Base-by-base conservation (phyloP, 1,140 invertebrate genomes). In the Drosophila trapezifrons region DNA sequence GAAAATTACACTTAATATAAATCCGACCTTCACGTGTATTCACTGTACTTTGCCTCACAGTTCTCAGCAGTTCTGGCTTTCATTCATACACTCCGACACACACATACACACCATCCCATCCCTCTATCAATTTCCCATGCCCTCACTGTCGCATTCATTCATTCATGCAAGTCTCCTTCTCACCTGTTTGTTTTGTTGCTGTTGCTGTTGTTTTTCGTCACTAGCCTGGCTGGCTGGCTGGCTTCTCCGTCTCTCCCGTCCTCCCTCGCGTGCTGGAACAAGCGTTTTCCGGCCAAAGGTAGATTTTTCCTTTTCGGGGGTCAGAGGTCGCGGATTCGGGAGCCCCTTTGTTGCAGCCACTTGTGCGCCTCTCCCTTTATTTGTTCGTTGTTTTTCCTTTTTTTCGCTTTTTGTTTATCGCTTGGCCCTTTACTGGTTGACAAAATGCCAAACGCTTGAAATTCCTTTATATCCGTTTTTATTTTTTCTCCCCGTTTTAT, bases 341-440 rank as follows among this genome's bases (percentile, higher is more conserved):
- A 42, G 63, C 22, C 52, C 56, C 60, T 85, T 62, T 72, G 82
- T 46, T 54, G 75, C 82, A 82, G 78, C 78, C 83, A 87, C 82
- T 86, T 86, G 83, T 86, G 83, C 67, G 76, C 52, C 72, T 58
- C 75, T 86, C 17, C 32, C 49, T 37, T 18, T 29, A 13, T 56
- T 55, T 67, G 46, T 35, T 3, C 1, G 7, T 42, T 40, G n/a
- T 42, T 22, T 29, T 40, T 55, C 25, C 54, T 56, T 13, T 17
- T 29, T 38, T 60, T 52, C 49, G 42, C 8, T 54, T 59, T 51
- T 78, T 77, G 76, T 78, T 80, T 74, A 65, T 76, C 81, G 65
- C 65, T 81, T 81, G 75, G 66, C 79, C 79, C 76, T 87, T 84
- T 82, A 76, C 70, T 81, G 83, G 78, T 86, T 86, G 82, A 86